A percentile compares a stretch with the other conserved stretches of the same genome.
phyloP scores from a whole-genome alignment of 2,888 invertebrate species.

The Melanostoma mellinum region DNA sequence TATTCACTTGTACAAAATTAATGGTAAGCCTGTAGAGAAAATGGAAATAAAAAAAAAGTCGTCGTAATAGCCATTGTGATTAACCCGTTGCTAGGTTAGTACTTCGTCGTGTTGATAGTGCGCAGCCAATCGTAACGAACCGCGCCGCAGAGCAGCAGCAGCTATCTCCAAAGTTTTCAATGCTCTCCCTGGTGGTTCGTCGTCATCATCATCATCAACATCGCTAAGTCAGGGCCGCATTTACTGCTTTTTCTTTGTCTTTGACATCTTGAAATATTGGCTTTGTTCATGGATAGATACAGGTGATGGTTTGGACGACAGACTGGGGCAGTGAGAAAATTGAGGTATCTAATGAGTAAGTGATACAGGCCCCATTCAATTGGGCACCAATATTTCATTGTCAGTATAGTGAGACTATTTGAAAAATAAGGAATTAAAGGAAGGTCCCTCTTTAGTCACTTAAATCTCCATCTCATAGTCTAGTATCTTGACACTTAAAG shows the following conservation, averaged over 20 bases:
- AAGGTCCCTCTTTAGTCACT: no score
- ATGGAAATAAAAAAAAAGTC: conserved; percentile 19
- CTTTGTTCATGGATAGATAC: no score
- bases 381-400: no score
- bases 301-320: no score
- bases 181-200: conserved; percentile 31
- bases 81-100: conserved; percentile 60
- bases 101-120: conserved; percentile 55
- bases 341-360: no score
- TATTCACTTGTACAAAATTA: neutral
- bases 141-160: conserved; percentile 52
- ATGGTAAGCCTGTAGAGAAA: conserved; percentile 10
- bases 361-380: no score
- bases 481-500: no score
- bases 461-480: no score
- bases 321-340: no score
- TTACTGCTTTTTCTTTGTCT: neutral
- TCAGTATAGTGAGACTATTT: no score
- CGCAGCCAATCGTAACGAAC: conserved; percentile 71
- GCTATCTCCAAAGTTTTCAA: conserved; percentile 43
- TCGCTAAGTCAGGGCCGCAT: conserved; percentile 14
- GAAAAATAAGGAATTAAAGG: no score
- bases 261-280: no score
- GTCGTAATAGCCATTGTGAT: conserved; percentile 63
- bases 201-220: conserved; percentile 38